Evolutionary conservation across 2,797 vertebrate genomes (phyloP), one percentile per base, ranked within the genome.

Genomic region (Tokudaia tokunoshimensis): DNA sequence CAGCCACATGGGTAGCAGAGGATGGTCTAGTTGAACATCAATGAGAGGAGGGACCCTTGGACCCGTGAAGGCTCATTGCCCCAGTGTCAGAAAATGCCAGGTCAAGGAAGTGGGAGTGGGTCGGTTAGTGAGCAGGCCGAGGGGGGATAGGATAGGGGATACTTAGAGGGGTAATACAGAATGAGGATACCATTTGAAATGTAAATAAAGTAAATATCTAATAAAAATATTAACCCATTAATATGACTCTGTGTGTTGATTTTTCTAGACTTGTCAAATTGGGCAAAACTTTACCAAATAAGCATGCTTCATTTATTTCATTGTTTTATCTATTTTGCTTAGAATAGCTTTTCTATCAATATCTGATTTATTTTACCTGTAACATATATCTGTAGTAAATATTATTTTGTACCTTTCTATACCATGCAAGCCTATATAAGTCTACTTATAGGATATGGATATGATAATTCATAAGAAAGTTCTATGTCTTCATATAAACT

Each of bases 361-460:
- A 4, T 76, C 82, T 52, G 26, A 26, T 91, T 92, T 74, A 59
- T 85, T 89, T 55, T 94, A 1, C 12, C 47, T 81, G 1, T 74
- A 52, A 44, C 14, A 55, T 19, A 84, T 92, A 41, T 41, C 82
- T 79, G 52, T 92, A 88, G 17, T 6, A 91, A 81, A 75, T 41
- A 55, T 29, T 81, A 70, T 26, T 52, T 67, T 70, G 12, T 95
- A 63, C 0, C n/a, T 34, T 55, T 34, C 89, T 65, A 12, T 67
- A 78, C 94, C 94, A 95, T 87, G 44, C 90, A 96, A 80, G 59
- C 31, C 93, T 89, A 79, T 34, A 0, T 65, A 92, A 94, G 57
- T 87, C 44, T 94, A 61, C 61, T 84, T 65, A 31, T 47, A 65
- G 29, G 10, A 72, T 91, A 65, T 19, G 41, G 19, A 76, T 47